Conservation (phyloP, 1,140 invertebrate species). For the Pseudomyrmex pallidus region DNA sequence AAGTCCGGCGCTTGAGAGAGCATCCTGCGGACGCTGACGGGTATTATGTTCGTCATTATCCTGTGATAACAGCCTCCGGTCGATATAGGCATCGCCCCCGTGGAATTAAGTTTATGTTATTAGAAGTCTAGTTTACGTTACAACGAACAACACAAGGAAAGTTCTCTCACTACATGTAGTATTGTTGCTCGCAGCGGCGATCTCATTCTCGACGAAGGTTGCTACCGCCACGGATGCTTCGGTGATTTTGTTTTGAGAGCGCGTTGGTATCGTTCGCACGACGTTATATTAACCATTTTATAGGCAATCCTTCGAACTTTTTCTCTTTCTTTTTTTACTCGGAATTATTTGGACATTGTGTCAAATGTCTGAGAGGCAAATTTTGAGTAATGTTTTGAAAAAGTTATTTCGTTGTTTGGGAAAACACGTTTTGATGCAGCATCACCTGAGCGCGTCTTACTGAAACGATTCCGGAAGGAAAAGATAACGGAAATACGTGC, state of each 20-base stretch:
- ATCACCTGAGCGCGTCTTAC: too few relatives aligned
- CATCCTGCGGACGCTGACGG: slow-evolving; percentile 21
- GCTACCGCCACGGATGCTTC: not conserved
- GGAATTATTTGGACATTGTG: too few relatives aligned
- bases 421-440: too few relatives aligned
- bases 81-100: slow-evolving; percentile 28
- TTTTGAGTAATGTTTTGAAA: too few relatives aligned
- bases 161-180: slow-evolving; percentile 4
- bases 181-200: not conserved
- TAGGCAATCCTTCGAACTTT: not conserved
- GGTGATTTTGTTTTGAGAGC: slow-evolving; percentile 1
- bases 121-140: slow-evolving; percentile 50
- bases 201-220: too few relatives aligned
- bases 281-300: slow-evolving; percentile 24
- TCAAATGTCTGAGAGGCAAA: too few relatives aligned
- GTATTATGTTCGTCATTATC: slow-evolving; percentile 66
- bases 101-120: slow-evolving; percentile 48
- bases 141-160: not conserved
- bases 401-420: too few relatives aligned
- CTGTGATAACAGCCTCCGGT: slow-evolving; percentile 45
- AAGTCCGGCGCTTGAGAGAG: slow-evolving; percentile 11
- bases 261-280: slow-evolving; percentile 3
- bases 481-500: too few relatives aligned
- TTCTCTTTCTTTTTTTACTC: not conserved
- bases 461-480: too few relatives aligned